These are phyloP conservation scores for Carabus problematicus DNA, from an alignment of 2,888 invertebrate species.

Conservation along the genomic window DNA sequence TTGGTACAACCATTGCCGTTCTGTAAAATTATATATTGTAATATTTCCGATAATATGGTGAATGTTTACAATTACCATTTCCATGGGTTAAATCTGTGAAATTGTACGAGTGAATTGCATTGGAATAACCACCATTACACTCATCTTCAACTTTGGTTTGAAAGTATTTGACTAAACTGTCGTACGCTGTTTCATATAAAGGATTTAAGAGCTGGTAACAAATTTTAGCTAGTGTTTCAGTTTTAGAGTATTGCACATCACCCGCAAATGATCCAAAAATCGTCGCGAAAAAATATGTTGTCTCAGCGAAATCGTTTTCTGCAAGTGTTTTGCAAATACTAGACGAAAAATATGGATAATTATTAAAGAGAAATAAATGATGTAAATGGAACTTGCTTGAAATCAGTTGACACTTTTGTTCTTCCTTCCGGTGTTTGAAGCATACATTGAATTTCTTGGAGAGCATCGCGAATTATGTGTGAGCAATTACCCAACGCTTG, in stretches of 20 bases:
- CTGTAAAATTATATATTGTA: slow-evolving; percentile 31
- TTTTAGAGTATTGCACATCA: slow-evolving; percentile 45
- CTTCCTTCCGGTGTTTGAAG: slow-evolving; percentile 53
- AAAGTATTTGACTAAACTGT: too few species aligned
- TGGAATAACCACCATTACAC: too few species aligned
- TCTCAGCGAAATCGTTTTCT: slow-evolving; percentile 35
- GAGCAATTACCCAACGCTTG: slow-evolving; percentile 60
- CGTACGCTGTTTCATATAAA: too few species aligned
- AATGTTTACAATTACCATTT: too few species aligned
- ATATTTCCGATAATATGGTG: too few species aligned
- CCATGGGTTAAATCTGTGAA: too few species aligned
- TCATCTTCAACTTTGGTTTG: too few species aligned
- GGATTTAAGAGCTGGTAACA: too few species aligned
- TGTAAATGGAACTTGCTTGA: slow-evolving; percentile 57
- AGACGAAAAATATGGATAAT: too few species aligned
- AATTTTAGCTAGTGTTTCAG: too few species aligned
- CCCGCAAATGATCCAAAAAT: slow-evolving; percentile 45
- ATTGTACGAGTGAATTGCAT: too few species aligned
- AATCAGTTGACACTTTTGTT: slow-evolving; percentile 56
- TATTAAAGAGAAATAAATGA: too few species aligned
- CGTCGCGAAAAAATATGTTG: slow-evolving; percentile 45
- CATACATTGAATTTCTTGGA: slow-evolving; percentile 53
- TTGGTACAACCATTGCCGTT: slow-evolving; percentile 45
- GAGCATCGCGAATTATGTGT: slow-evolving; percentile 55
- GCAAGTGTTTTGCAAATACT: slow-evolving; percentile 34